These are phyloP conservation scores for Iguana delicatissima DNA, from an alignment of 2,797 vertebrate genomes.

Conservation along the genomic window DNA sequence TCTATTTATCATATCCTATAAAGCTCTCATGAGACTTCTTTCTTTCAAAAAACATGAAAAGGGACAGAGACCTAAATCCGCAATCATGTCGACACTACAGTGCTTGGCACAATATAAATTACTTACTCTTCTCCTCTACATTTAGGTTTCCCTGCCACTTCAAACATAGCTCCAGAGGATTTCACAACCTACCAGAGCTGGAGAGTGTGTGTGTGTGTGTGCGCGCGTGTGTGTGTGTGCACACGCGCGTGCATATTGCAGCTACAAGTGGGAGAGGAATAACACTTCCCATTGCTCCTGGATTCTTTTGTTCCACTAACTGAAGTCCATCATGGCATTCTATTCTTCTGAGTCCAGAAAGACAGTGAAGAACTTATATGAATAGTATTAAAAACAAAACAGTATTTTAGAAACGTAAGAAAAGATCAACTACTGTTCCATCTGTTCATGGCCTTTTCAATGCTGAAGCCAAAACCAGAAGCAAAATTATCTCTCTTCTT, in stretches of 20 bases:
- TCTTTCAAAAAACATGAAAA: background rate
- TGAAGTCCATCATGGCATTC: background rate
- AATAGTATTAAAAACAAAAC: conserved; percentile 19
- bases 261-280: background rate
- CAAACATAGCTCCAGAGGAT: background rate
- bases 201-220: background rate
- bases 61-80: background rate
- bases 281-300: background rate
- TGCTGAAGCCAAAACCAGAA: conserved; percentile 33
- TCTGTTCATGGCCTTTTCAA: conserved; percentile 2
- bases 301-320: background rate
- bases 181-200: background rate
- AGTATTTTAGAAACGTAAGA: conserved; percentile 21
- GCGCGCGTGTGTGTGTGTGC: background rate
- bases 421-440: conserved; percentile 13
- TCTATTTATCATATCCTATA: too few relatives aligned
- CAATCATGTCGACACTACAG: too few relatives aligned
- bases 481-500: conserved; percentile 28
- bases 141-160: background rate
- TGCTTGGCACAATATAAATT: background rate
- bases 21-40: conserved; percentile 24
- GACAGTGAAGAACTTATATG: conserved; percentile 22
- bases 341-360: background rate
- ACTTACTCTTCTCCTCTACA: background rate
- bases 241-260: too few relatives aligned